A percentile compares a stretch with the other conserved stretches of the same genome.
Conservation (phyloP, 2,113 vertebrate species). For the Crocuta crocuta region DNA sequence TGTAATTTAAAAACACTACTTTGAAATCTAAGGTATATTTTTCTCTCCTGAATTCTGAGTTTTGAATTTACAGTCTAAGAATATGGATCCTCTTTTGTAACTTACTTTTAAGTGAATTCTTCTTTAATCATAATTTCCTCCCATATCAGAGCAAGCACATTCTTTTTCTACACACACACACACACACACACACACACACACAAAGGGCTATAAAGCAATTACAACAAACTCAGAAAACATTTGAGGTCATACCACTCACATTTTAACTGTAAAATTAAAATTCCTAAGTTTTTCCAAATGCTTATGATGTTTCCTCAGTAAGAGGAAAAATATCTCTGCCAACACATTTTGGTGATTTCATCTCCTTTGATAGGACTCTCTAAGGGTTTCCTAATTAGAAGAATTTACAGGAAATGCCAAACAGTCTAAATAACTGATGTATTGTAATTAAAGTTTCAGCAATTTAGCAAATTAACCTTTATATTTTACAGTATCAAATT, state of each 20-base stretch:
- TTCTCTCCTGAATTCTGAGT: not conserved
- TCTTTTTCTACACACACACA: not conserved
- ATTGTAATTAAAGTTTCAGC: slow-evolving; percentile 65
- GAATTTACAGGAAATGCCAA: slow-evolving; percentile 75
- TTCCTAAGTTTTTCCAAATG: slow-evolving; percentile 47
- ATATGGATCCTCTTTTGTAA: not conserved
- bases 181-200: not conserved
- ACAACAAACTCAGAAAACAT: slow-evolving; percentile 35
- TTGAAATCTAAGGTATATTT: not conserved
- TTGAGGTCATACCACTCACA: not conserved
- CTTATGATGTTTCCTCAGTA: slow-evolving; percentile 35
- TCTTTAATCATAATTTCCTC: slow-evolving; percentile 35
- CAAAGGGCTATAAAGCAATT: not conserved
- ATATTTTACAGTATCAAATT: slow-evolving; percentile 40
- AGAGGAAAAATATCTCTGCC: not conserved
- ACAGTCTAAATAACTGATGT: slow-evolving; percentile 75
- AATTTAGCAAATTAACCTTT: slow-evolving; percentile 76
- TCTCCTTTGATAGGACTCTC: slow-evolving; percentile 41
- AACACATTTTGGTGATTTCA: slow-evolving; percentile 48
- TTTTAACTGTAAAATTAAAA: slow-evolving; percentile 46
- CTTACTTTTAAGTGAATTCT: slow-evolving; percentile 26
- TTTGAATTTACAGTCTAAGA: slow-evolving; percentile 35
- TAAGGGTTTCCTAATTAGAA: slow-evolving; percentile 73
- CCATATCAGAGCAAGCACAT: not conserved
- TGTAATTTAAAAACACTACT: not conserved